phyloP scores from a whole-genome alignment of 1,140 invertebrate species.

The Cyphomyrmex costatus region DNA sequence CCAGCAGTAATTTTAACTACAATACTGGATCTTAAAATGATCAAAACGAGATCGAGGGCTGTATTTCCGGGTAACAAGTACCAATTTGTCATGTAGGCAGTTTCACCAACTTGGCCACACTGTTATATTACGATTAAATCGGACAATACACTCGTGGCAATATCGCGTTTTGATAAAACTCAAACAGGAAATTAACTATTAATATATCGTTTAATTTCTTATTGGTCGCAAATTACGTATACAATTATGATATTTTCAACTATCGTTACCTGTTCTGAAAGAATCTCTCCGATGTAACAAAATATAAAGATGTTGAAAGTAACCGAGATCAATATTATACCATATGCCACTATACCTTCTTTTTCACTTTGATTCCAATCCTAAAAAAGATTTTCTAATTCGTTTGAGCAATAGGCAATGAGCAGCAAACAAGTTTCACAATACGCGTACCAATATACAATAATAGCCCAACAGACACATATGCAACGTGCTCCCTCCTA shows the following conservation, averaged over 20 bases:
- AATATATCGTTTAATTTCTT: constrained; percentile 12
- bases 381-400: constrained; percentile 58
- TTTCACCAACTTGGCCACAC: constrained; percentile 73
- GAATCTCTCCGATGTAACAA: constrained; percentile 78
- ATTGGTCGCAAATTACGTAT: not conserved
- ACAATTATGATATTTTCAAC: constrained; percentile 1
- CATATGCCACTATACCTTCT: constrained; percentile 46
- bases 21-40: constrained; percentile 74
- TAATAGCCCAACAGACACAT: constrained; percentile 82
- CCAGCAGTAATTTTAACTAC: constrained; percentile 74
- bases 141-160: constrained; percentile 1
- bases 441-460: constrained; percentile 76
- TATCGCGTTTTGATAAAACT: constrained; percentile 13
- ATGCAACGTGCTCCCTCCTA: constrained; percentile 78
- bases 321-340: constrained; percentile 70
- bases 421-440: not conserved
- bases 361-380: constrained; percentile 68
- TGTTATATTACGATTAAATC: constrained; percentile 62
- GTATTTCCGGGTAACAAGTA: constrained; percentile 70
- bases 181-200: not conserved
- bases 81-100: constrained; percentile 76
- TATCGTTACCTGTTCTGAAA: constrained; percentile 75
- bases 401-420: not conserved
- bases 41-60: constrained; percentile 68
- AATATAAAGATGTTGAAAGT: constrained; percentile 78